Conservation (phyloP, 2,888 invertebrate species). For the Lasioglossum figueresi region DNA sequence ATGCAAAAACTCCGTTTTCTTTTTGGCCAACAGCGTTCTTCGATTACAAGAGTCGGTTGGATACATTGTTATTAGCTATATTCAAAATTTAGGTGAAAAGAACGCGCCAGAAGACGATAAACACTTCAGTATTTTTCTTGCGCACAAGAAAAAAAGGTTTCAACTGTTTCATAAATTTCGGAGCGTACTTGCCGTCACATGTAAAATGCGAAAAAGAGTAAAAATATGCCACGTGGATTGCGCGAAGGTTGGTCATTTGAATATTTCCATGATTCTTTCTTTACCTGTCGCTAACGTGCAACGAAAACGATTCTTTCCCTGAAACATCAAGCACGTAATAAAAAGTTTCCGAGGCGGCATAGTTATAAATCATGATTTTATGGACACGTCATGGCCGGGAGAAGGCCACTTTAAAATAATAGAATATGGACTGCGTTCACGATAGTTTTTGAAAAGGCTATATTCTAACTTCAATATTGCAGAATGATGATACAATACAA, state of each 20-base stretch:
- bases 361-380: constrained; percentile 80
- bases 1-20: background rate
- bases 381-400: constrained; percentile 75
- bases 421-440: constrained; percentile 62
- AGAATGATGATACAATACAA: background rate
- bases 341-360: constrained; percentile 67
- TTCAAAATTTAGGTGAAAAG: background rate
- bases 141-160: background rate
- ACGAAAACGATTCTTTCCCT: background rate
- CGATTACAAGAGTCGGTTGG: background rate
- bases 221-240: background rate
- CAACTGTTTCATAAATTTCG: background rate
- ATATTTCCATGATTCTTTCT: background rate
- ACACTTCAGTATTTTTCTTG: background rate
- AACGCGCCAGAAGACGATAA: background rate
- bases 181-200: background rate
- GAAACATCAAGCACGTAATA: constrained; percentile 30
- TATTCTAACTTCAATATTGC: background rate
- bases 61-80: background rate
- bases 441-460: background rate
- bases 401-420: constrained; percentile 68
- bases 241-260: background rate
- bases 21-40: background rate
- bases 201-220: background rate
- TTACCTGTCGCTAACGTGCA: background rate